A percentile compares a stretch with the other conserved stretches of the same genome.
Evolutionary conservation across 2,113 vertebrate species (phyloP).

Genomic region (Leuciscus idus): DNA sequence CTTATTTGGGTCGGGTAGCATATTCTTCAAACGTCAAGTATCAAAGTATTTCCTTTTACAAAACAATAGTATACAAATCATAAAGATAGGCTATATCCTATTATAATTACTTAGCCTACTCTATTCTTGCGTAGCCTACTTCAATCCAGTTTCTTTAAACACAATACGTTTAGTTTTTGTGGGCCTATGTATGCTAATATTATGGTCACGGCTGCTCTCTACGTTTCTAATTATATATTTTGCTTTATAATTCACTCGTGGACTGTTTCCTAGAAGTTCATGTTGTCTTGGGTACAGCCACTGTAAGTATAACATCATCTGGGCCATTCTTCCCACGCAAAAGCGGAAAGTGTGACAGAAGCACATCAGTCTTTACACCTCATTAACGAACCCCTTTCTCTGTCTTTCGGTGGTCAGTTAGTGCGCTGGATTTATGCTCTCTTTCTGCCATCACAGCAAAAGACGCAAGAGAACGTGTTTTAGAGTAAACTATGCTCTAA

Average conservation of each 20-base stretch:
- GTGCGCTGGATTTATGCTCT: slow-evolving; percentile 33
- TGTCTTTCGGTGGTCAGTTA: slow-evolving; percentile 43
- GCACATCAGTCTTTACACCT: slow-evolving; percentile 40
- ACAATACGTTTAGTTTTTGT: neutral
- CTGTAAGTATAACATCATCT: neutral
- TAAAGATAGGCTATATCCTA: neutral
- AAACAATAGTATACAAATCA: neutral
- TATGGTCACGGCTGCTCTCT: neutral
- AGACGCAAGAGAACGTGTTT: neutral
- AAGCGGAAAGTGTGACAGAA: neutral
- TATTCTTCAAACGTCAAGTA: neutral
- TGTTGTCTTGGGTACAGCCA: neutral
- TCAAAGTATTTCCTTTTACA: neutral
- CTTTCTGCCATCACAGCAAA: neutral
- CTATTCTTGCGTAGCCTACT: no score
- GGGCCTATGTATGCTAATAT: neutral
- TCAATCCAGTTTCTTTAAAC: neutral
- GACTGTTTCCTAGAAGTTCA: neutral
- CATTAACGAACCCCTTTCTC: slow-evolving; percentile 40
- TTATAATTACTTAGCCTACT: neutral
- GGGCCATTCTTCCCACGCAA: neutral
- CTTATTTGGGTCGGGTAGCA: neutral
- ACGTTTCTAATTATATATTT: neutral
- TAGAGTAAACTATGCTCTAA: neutral
- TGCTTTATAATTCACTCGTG: neutral